Conservation (phyloP, 2,888 invertebrate genomes). For the Lepidocyrtoides sp. region DNA sequence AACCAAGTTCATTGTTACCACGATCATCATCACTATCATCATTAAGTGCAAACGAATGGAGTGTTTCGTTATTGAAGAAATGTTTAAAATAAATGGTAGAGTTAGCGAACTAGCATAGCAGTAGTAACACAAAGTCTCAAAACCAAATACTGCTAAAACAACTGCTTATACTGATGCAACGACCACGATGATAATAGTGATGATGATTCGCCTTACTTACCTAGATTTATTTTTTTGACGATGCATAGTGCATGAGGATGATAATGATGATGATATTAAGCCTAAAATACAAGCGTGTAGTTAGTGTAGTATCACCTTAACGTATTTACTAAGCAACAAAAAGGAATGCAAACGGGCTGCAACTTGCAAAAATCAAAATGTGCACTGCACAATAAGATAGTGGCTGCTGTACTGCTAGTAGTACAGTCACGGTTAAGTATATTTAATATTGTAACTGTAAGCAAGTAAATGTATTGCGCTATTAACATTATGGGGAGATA, state of each 20-base stretch:
- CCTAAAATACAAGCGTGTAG: background rate
- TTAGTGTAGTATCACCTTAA: too few species aligned
- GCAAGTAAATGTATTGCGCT: too few species aligned
- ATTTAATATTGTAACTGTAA: too few species aligned
- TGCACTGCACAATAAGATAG: too few species aligned
- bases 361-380: too few species aligned
- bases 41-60: too few species aligned
- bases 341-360: too few species aligned
- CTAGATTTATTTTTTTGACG: slow-evolving; percentile 68
- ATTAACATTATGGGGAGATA: too few species aligned
- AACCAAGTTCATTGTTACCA: slow-evolving; percentile 37
- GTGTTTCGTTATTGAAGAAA: background rate
- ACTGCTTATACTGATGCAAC: background rate
- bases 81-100: background rate
- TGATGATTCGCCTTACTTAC: slow-evolving; percentile 67
- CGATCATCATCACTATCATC: background rate
- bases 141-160: background rate
- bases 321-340: background rate
- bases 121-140: background rate
- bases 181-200: background rate
- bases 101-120: background rate
- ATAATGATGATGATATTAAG: too few species aligned
- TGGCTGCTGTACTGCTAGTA: too few species aligned
- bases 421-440: too few species aligned
- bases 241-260: slow-evolving; percentile 29